Percentiles rank a stretch among this genome's conserved stretches.
phyloP scores from a whole-genome alignment of 2,888 invertebrate genomes.

The Petrolisthes manimaculis region DNA sequence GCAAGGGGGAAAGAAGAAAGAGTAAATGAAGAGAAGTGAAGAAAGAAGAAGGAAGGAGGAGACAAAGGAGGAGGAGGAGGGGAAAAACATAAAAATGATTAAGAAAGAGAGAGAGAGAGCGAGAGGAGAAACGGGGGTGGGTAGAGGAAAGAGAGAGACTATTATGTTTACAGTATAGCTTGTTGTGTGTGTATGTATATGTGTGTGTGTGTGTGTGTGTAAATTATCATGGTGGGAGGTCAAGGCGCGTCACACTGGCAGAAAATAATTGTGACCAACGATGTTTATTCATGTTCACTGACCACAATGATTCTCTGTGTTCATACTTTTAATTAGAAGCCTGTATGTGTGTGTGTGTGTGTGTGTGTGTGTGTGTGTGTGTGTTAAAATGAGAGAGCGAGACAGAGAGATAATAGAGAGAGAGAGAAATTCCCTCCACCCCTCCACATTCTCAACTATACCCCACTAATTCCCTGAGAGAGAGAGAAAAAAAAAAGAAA shows the following conservation, averaged over 20 bases:
- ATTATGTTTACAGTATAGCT: neutral
- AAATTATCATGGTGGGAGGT: neutral
- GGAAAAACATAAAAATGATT: no score
- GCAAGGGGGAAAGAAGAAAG: no score
- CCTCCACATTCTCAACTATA: neutral
- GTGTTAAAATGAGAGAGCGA: constrained; percentile 10
- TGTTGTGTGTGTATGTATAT: neutral
- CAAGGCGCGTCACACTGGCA: neutral
- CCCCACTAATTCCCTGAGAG: neutral
- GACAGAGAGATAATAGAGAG: neutral
- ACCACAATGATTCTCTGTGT: neutral
- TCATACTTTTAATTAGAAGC: neutral
- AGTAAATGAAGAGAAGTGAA: neutral
- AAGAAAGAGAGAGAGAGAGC: neutral
- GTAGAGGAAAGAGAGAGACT: neutral
- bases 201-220: neutral
- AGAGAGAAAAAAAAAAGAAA: no score
- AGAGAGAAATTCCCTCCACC: neutral
- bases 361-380: neutral
- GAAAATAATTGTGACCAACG: neutral
- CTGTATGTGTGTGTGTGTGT: neutral
- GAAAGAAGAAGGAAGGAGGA: no score
- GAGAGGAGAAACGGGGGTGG: neutral
- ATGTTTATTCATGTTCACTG: neutral
- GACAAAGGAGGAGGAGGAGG: no score